Conservation (phyloP, 53 echinoderm and acorn worm species). For the Patiria pectinifera region DNA sequence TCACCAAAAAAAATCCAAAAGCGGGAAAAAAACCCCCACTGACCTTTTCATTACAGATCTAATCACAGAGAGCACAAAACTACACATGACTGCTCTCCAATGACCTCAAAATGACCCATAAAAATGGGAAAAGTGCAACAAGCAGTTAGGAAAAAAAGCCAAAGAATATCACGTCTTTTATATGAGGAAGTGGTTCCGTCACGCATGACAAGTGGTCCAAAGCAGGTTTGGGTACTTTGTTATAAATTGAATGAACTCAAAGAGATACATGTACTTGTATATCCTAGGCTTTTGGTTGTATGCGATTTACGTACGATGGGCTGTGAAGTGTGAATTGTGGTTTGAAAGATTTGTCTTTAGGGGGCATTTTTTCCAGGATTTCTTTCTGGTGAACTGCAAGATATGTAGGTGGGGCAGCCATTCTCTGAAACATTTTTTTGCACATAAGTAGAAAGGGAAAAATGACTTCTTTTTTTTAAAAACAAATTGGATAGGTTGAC, state of each 20-base stretch:
- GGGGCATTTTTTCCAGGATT: neutral
- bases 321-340: neutral
- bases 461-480: too few relatives aligned
- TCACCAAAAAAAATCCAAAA: too few relatives aligned
- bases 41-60: neutral
- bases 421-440: neutral
- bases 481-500: too few relatives aligned
- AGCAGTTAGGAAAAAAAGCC: neutral
- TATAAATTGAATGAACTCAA: neutral
- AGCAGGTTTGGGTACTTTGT: neutral
- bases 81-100: conserved; percentile 13
- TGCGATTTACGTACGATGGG: neutral
- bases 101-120: neutral
- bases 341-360: too few relatives aligned
- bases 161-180: neutral
- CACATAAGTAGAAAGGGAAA: neutral
- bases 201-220: neutral
- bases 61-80: neutral
- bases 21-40: neutral
- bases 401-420: neutral
- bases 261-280: neutral
- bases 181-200: conserved; percentile 15
- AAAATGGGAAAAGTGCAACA: conserved; percentile 7
- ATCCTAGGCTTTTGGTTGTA: neutral
- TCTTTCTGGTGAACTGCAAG: neutral